Conservation (phyloP, 2,888 invertebrate genomes). For the Acleris cristana region DNA sequence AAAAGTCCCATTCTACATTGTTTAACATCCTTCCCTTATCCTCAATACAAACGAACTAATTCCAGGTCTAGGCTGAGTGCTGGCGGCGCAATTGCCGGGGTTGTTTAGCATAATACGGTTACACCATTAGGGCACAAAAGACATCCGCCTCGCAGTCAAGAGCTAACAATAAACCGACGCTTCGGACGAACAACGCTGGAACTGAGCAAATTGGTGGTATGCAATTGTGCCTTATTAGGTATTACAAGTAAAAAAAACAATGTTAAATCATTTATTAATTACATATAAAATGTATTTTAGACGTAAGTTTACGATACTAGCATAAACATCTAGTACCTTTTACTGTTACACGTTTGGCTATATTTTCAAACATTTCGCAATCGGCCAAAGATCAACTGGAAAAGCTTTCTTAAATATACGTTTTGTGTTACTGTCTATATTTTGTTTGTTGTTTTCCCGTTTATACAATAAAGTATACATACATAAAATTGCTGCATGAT, state of each 20-base stretch:
- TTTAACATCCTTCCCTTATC: conserved; percentile 38
- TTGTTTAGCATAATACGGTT: conserved; percentile 78
- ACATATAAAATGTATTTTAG: no score
- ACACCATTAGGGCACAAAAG: conserved; percentile 72
- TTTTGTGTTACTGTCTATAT: no score
- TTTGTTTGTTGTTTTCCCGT: no score
- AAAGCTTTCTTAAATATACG: no score
- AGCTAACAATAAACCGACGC: conserved; percentile 41
- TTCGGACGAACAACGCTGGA: conserved; percentile 3
- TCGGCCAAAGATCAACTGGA: no score
- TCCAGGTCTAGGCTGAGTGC: conserved; percentile 61
- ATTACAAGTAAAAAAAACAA: not conserved
- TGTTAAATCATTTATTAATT: no score
- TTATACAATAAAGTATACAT: no score
- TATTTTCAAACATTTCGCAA: no score
- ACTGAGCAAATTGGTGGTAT: not conserved
- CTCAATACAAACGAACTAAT: conserved; percentile 59
- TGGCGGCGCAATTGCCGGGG: conserved; percentile 68
- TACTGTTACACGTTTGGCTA: no score
- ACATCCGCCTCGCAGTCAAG: conserved; percentile 50
- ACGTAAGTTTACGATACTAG: no score
- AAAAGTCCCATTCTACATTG: not conserved
- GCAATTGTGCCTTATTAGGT: not conserved
- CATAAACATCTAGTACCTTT: no score
- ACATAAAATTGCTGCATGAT: no score